Conservation (phyloP, 2,113 vertebrate genomes). For the Circaetus cinerascens region DNA sequence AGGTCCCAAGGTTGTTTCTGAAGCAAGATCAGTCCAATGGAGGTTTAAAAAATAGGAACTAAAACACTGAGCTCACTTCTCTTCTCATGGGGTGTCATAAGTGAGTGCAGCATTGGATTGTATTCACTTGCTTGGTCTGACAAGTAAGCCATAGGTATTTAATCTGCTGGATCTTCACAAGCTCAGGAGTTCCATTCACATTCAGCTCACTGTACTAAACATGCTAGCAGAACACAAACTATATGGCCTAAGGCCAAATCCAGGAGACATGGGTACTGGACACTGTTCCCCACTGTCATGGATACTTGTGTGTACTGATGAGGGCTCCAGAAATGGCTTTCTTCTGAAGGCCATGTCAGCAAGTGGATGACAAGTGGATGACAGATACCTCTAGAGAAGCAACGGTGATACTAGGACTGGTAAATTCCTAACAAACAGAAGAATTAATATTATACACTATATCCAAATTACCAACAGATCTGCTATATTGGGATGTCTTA, state of each 20-base stretch:
- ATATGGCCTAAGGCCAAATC: neutral
- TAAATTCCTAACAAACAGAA: neutral
- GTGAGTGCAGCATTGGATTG: neutral
- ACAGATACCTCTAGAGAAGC: neutral
- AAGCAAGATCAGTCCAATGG: neutral
- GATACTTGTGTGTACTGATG: neutral
- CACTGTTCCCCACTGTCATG: neutral
- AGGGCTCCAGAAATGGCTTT: neutral
- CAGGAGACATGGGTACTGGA: neutral
- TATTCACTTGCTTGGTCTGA: neutral
- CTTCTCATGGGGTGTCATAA: neutral
- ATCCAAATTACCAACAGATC: neutral
- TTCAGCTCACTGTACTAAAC: neutral
- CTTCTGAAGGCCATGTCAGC: neutral
- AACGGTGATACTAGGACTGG: accelerated
- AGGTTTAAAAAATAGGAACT: neutral
- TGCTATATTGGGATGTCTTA: neutral
- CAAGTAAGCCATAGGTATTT: neutral
- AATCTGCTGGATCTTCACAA: neutral
- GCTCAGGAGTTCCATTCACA: neutral
- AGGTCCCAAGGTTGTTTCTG: neutral
- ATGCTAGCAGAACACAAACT: neutral
- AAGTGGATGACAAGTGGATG: neutral
- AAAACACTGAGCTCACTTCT: neutral
- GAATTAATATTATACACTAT: neutral